Conservation (phyloP, 2,113 vertebrate species). For the Lepisosteus osseus region DNA sequence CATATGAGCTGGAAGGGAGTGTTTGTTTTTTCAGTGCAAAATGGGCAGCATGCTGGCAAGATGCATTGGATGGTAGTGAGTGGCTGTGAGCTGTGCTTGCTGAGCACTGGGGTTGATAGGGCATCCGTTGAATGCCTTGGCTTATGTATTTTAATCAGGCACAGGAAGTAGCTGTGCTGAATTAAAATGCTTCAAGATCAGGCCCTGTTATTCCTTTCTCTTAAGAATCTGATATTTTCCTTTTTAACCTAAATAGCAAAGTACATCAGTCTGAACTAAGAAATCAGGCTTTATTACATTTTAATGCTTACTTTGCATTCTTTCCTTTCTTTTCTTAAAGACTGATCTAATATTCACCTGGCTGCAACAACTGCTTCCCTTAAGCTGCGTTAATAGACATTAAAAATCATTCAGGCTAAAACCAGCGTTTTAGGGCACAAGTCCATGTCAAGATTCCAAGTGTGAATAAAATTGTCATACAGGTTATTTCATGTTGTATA, state of each 20-base stretch:
- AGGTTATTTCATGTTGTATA: too few relatives aligned
- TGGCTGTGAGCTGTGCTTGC: conserved; percentile 82
- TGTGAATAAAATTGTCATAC: too few relatives aligned
- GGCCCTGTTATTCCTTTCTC: conserved; percentile 40
- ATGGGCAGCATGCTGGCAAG: conserved; percentile 81
- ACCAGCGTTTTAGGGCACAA: too few relatives aligned
- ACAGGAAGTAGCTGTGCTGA: not conserved
- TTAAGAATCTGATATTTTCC: conserved; percentile 31
- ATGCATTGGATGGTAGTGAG: conserved; percentile 84
- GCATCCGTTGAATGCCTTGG: conserved; percentile 22
- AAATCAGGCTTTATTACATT: conserved; percentile 23
- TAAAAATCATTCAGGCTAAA: conserved; percentile 25
- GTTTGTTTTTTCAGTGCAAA: conserved; percentile 51
- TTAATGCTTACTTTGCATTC: conserved; percentile 26
- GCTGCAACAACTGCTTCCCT: conserved; percentile 48
- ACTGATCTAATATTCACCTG: conserved; percentile 36
- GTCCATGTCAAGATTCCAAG: too few relatives aligned
- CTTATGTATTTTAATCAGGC: conserved; percentile 26
- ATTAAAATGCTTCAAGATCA: conserved; percentile 22
- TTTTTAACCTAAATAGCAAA: conserved; percentile 30
- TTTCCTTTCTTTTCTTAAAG: conserved; percentile 24
- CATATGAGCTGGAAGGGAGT: conserved; percentile 34
- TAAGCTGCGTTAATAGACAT: conserved; percentile 32
- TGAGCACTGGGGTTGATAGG: conserved; percentile 54
- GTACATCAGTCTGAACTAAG: not conserved